Evolutionary conservation across 2,797 vertebrate species (phyloP).

Genomic region (Urophycis tenuis): DNA sequence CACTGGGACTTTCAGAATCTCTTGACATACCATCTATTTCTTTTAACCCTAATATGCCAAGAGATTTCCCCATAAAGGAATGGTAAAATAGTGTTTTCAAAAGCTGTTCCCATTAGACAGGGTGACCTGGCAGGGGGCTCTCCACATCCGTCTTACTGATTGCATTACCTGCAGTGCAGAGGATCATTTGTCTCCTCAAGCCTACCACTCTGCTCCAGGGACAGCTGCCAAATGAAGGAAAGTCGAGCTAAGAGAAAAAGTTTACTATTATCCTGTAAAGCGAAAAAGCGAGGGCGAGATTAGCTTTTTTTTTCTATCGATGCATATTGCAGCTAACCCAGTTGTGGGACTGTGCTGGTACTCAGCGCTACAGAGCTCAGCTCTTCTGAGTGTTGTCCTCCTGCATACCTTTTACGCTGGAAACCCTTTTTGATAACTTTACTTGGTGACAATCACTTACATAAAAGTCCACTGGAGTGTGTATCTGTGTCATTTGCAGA

Average conservation of each 20-base stretch:
- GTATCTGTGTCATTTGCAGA: no score
- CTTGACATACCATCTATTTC: background rate
- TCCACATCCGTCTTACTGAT: background rate
- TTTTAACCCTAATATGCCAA: background rate
- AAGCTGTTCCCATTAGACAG: background rate
- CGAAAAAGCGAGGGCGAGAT: background rate
- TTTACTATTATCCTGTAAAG: background rate
- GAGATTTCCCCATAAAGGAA: background rate
- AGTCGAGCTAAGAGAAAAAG: background rate
- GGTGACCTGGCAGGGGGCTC: background rate
- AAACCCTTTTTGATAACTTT: no score
- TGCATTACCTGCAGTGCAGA: background rate
- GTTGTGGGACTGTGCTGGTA: no score
- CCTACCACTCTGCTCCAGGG: background rate
- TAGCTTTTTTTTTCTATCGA: background rate
- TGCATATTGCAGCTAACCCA: background rate
- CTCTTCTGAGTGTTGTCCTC: no score
- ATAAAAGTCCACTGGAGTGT: no score
- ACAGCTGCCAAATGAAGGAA: background rate
- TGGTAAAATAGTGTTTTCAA: background rate
- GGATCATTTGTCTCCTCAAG: background rate
- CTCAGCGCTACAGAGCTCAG: no score
- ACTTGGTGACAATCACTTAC: no score
- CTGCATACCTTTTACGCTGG: no score
- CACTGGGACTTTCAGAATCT: no score